Evolutionary conservation across 2,888 invertebrate species (phyloP).

Genomic region (Hydriomena furcata): DNA sequence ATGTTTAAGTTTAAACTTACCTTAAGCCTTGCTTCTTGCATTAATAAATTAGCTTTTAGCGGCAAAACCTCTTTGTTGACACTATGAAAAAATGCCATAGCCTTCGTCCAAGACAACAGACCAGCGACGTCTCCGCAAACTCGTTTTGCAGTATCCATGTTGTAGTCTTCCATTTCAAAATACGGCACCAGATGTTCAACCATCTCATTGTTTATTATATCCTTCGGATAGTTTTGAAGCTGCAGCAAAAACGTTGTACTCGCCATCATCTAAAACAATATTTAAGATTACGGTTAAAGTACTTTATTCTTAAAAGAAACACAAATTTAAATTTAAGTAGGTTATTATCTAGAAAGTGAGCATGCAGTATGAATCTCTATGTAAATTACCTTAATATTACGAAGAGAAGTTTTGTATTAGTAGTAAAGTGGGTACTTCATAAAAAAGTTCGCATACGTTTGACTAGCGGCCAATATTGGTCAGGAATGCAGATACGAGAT

Average conservation of each 20-base stretch:
- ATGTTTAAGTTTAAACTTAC: slow-evolving; percentile 53
- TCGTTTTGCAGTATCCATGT: slow-evolving; percentile 97
- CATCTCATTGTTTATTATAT: slow-evolving; percentile 98
- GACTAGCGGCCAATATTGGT: no score
- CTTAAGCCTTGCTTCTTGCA: slow-evolving; percentile 95
- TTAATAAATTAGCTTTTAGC: slow-evolving; percentile 93
- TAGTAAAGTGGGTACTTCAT: no score
- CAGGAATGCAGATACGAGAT: no score
- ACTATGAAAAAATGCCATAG: slow-evolving; percentile 97
- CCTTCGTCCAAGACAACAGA: slow-evolving; percentile 97
- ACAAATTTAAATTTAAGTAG: no score
- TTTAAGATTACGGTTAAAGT: no score
- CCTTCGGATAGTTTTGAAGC: slow-evolving; percentile 97
- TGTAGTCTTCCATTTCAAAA: slow-evolving; percentile 98
- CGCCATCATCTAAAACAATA: slow-evolving; percentile 91
- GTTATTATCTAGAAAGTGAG: no score
- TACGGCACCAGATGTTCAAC: slow-evolving; percentile 96
- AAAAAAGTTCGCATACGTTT: no score
- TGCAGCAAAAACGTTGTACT: slow-evolving; percentile 95
- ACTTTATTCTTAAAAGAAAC: no score
- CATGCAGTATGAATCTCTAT: no score
- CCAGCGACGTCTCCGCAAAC: slow-evolving; percentile 99
- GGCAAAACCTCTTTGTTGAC: slow-evolving; percentile 98
- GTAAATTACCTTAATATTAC: no score
- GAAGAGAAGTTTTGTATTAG: no score